Evolutionary conservation across 2,888 invertebrate genomes (phyloP).

Genomic region (Orchestes rusci): DNA sequence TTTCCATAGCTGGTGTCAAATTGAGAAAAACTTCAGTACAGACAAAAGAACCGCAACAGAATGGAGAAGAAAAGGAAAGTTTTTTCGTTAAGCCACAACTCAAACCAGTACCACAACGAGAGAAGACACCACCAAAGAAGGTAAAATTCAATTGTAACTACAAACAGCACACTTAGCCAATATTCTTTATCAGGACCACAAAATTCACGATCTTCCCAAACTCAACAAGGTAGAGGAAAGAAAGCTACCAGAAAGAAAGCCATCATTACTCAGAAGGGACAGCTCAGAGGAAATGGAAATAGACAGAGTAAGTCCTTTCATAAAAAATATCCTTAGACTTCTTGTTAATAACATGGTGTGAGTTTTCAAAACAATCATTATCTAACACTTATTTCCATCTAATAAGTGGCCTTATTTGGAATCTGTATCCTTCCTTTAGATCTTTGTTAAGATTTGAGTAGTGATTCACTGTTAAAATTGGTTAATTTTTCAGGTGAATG

Average conservation of each 20-base stretch:
- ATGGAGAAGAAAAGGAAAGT: slow-evolving; percentile 38
- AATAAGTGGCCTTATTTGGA: background rate
- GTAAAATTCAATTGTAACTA: slow-evolving; percentile 7
- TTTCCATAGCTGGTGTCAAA: slow-evolving; percentile 35
- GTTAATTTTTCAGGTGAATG: slow-evolving; percentile 24
- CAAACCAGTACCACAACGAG: slow-evolving; percentile 39
- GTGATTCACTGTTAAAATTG: too few species aligned
- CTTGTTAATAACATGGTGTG: background rate
- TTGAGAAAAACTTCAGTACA: slow-evolving; percentile 35
- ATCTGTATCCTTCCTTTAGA: too few species aligned
- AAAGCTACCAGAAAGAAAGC: slow-evolving; percentile 32
- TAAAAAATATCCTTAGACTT: background rate
- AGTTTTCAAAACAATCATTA: too few species aligned
- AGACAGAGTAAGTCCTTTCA: slow-evolving; percentile 31
- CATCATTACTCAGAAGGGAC: slow-evolving; percentile 27
- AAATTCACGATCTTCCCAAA: slow-evolving; percentile 31
- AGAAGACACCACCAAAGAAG: slow-evolving; percentile 40
- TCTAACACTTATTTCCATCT: too few species aligned
- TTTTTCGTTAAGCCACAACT: slow-evolving; percentile 40
- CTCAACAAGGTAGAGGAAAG: slow-evolving; percentile 40
- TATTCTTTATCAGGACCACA: slow-evolving; percentile 26
- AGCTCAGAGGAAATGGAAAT: slow-evolving; percentile 32
- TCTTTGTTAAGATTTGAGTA: too few species aligned
- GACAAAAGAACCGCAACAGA: slow-evolving; percentile 37
- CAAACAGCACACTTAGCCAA: background rate